These are phyloP conservation scores for Enteromius viviparus DNA, from an alignment of 2,797 vertebrate genomes.

Conservation along the genomic window DNA sequence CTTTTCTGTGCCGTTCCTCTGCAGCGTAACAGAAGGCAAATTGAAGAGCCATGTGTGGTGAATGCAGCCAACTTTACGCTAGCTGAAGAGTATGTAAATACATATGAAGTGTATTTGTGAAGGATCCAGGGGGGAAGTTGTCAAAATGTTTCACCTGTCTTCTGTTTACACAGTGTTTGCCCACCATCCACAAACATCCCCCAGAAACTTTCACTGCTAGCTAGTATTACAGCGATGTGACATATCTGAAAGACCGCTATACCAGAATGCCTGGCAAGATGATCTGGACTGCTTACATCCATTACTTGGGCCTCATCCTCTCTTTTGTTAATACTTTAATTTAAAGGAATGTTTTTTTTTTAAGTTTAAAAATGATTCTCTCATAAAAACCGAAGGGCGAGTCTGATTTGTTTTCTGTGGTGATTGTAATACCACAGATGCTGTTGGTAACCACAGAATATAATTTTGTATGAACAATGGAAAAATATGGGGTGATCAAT, in stretches of 20 bases:
- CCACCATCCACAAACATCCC: slow-evolving; percentile 5
- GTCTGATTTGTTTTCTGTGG: neutral
- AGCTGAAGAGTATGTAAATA: slow-evolving; percentile 31
- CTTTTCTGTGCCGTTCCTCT: slow-evolving; percentile 61
- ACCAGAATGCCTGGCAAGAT: neutral
- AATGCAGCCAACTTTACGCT: neutral
- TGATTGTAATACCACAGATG: neutral
- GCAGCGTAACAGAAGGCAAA: slow-evolving; percentile 59
- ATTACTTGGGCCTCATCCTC: neutral
- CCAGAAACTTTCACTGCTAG: neutral
- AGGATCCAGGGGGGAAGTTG: slow-evolving; percentile 15
- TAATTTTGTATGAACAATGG: neutral
- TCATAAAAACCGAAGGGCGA: neutral
- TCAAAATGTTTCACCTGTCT: slow-evolving; percentile 4
- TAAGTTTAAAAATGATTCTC: neutral
- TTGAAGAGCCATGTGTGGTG: slow-evolving; percentile 54
- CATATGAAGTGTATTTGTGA: slow-evolving; percentile 5
- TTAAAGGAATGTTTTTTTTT: neutral
- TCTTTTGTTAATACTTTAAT: neutral
- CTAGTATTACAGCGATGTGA: slow-evolving; percentile 19
- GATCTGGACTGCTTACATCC: neutral
- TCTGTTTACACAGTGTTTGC: slow-evolving; percentile 30
- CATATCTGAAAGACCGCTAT: neutral
- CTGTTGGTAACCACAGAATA: neutral
- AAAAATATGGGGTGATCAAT: neutral